Evolutionary conservation across 1,140 invertebrate genomes (phyloP).

Genomic region (Heliconius congener): DNA sequence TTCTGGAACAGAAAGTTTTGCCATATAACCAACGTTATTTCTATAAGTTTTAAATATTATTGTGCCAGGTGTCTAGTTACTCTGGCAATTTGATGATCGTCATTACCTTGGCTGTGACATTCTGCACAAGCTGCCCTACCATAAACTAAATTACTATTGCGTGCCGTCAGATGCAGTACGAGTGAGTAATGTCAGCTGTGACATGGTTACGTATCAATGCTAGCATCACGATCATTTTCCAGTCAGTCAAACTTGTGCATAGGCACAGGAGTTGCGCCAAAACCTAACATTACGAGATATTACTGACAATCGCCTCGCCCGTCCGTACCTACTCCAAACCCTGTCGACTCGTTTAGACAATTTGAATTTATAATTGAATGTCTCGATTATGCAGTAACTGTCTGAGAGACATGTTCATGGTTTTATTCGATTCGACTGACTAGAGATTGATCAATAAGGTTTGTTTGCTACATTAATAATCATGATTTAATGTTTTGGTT

Average conservation of each 20-base stretch:
- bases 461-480: not conserved
- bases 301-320: constrained; percentile 17
- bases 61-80: not conserved
- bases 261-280: not conserved
- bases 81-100: not conserved
- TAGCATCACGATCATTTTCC: constrained; percentile 20
- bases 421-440: constrained; percentile 24
- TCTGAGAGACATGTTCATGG: not conserved
- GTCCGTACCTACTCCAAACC: not conserved
- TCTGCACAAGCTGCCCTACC: not conserved
- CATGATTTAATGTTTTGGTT: not conserved
- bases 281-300: constrained; percentile 20
- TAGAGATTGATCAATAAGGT: constrained; percentile 28
- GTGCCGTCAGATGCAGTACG: constrained; percentile 13
- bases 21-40: not conserved
- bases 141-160: constrained; percentile 15
- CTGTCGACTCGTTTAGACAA: constrained; percentile 33
- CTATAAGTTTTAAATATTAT: not conserved
- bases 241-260: constrained; percentile 13
- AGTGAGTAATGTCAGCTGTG: constrained; percentile 3
- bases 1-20: not conserved
- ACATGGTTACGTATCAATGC: not conserved
- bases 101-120: constrained; percentile 20
- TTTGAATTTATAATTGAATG: constrained; percentile 45
- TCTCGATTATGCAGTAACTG: constrained; percentile 37